These are phyloP conservation scores for Caenorhabditis latens DNA, from an alignment of 1,140 invertebrate species.

Conservation along the genomic window DNA sequence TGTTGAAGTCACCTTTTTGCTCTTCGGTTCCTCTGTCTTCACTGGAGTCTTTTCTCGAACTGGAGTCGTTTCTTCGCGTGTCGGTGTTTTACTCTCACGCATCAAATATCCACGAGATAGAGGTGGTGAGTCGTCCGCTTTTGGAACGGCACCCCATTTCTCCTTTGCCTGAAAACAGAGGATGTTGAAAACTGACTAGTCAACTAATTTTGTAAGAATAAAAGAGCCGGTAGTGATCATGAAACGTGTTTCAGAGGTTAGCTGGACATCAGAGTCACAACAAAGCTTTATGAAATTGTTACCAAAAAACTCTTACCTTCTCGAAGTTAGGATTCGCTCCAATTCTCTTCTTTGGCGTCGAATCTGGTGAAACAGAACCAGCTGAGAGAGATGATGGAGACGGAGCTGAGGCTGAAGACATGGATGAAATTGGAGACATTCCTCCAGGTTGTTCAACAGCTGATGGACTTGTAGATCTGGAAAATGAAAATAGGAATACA, in stretches of 20 bases:
- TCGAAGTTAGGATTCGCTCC: constrained; percentile 51
- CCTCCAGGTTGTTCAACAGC: neutral
- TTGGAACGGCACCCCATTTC: constrained; percentile 41
- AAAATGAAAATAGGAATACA: neutral
- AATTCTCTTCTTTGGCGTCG: constrained; percentile 12
- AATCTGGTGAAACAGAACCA: constrained; percentile 52
- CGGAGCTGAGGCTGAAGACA: constrained; percentile 59
- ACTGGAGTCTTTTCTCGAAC: constrained; percentile 38
- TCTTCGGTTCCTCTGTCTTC: constrained; percentile 39
- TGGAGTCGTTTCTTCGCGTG: constrained; percentile 23
- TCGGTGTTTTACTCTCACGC: constrained; percentile 47
- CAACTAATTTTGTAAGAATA: too few relatives aligned
- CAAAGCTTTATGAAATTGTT: too few relatives aligned
- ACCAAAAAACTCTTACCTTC: constrained; percentile 11
- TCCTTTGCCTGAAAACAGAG: constrained; percentile 55
- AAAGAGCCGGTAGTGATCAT: too few relatives aligned
- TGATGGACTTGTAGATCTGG: constrained; percentile 49
- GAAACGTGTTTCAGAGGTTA: too few relatives aligned
- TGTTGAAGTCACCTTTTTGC: constrained; percentile 33
- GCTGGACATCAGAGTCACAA: too few relatives aligned
- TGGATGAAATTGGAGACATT: constrained; percentile 56
- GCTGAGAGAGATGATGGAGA: constrained; percentile 57
- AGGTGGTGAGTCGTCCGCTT: constrained; percentile 40
- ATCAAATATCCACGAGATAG: constrained; percentile 20
- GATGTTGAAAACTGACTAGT: neutral